phyloP scores from a whole-genome alignment of 2,113 vertebrate species.

The Mirza zaza region DNA sequence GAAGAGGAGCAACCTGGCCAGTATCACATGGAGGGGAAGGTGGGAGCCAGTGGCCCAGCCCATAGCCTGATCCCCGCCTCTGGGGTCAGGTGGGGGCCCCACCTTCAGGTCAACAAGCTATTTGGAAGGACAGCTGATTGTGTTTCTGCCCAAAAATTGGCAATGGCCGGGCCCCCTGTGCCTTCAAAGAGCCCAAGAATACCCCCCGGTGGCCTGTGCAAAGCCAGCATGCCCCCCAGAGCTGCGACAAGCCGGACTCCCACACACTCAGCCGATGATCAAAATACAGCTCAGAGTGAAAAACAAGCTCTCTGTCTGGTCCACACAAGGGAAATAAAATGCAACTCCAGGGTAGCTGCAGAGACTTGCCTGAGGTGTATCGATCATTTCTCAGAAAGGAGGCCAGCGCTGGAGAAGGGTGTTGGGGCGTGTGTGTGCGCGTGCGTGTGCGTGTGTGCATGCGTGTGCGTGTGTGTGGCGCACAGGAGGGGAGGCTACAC shows the following conservation, averaged over 20 bases:
- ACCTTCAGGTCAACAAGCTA: not conserved
- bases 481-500: accelerated
- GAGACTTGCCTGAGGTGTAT: not conserved
- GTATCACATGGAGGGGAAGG: accelerated
- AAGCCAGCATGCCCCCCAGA: not conserved
- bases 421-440: accelerated
- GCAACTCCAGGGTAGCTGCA: not conserved
- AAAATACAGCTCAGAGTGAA: not conserved
- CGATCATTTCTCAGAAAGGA: conserved; percentile 19
- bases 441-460: too few relatives aligned
- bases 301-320: not conserved
- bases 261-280: not conserved
- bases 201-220: accelerated
- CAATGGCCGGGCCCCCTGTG: not conserved
- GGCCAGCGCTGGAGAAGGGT: not conserved
- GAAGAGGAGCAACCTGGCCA: not conserved
- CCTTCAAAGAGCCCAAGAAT: not conserved
- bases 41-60: not conserved
- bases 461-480: accelerated
- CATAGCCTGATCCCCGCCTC: not conserved
- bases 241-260: not conserved
- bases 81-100: not conserved
- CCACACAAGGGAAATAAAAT: not conserved
- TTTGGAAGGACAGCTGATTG: not conserved
- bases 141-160: not conserved